Conservation (phyloP, 2,797 vertebrate genomes). For the Phaenicophaeus curvirostris region DNA sequence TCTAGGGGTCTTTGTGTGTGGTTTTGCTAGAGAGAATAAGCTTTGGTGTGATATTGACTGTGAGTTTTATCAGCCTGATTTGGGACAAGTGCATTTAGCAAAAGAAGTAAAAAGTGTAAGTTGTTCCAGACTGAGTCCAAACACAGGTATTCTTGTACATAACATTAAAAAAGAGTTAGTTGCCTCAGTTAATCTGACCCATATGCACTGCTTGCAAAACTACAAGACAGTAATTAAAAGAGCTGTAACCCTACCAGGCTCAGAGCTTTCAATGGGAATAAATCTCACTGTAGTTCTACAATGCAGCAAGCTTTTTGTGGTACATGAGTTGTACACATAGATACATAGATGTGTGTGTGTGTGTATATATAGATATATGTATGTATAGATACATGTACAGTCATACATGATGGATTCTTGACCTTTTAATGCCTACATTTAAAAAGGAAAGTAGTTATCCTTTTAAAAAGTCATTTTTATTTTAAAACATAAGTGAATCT, state of each 20-base stretch:
- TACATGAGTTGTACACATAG: not conserved
- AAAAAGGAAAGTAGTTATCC: not conserved
- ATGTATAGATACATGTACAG: not conserved
- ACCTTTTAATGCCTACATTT: not conserved
- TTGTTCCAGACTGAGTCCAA: not conserved
- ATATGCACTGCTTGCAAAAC: not conserved
- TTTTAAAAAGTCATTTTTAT: not conserved
- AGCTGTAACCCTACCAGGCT: not conserved
- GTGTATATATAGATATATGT: not conserved
- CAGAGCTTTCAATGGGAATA: not conserved
- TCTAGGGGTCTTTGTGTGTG: not conserved
- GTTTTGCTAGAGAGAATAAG: not conserved
- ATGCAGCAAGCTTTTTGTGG: not conserved
- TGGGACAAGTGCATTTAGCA: not conserved
- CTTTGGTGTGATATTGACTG: not conserved
- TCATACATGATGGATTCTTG: not conserved
- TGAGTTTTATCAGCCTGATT: not conserved
- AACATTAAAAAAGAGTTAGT: not conserved
- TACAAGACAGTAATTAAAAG: not conserved
- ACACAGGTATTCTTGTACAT: not conserved
- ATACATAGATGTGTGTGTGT: not conserved
- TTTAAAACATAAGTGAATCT: not conserved
- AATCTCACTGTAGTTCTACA: not conserved
- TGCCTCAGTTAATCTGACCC: not conserved
- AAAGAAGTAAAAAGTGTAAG: not conserved